phyloP scores from a whole-genome alignment of 2,797 vertebrate species.

The Triplophysa yarkandensis region DNA sequence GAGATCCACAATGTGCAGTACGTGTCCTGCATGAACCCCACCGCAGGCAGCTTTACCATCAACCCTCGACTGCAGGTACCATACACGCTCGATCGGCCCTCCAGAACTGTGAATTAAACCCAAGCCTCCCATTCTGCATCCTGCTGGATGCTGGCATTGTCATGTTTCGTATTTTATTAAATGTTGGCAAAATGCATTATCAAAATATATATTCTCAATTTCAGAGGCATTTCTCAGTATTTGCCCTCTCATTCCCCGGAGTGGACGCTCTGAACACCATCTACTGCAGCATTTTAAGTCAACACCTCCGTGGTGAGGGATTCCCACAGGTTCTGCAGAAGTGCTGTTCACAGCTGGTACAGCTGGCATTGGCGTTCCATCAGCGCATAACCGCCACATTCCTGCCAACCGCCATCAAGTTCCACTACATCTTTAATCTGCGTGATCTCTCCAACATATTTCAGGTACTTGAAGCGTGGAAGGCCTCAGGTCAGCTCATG shows the following conservation, averaged over 20 bases:
- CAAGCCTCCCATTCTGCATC: background rate
- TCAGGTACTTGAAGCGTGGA: slow-evolving; percentile 75
- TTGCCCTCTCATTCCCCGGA: slow-evolving; percentile 87
- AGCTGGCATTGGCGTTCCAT: slow-evolving; percentile 84
- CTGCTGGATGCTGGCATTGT: background rate
- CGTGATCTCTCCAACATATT: slow-evolving; percentile 95
- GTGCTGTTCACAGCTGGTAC: slow-evolving; percentile 76
- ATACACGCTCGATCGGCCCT: slow-evolving; percentile 34
- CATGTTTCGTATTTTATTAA: background rate
- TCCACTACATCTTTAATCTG: slow-evolving; percentile 96
- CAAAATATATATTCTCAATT: background rate
- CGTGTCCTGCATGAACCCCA: slow-evolving; percentile 96
- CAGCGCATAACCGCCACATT: slow-evolving; percentile 81
- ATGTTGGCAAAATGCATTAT: background rate
- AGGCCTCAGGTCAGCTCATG: background rate
- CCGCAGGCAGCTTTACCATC: slow-evolving; percentile 92
- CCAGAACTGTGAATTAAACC: background rate
- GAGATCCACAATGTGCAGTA: slow-evolving; percentile 92
- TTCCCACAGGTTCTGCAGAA: slow-evolving; percentile 79
- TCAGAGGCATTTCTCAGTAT: slow-evolving; percentile 93
- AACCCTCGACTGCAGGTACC: slow-evolving; percentile 96
- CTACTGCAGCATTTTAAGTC: slow-evolving; percentile 87
- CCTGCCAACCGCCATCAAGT: slow-evolving; percentile 92
- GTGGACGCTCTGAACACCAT: slow-evolving; percentile 87
- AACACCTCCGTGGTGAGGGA: slow-evolving; percentile 78